Percentiles rank a stretch among this genome's conserved stretches.
Conservation (phyloP, 2,888 invertebrate species). For the Cheiracanthium punctorium region DNA sequence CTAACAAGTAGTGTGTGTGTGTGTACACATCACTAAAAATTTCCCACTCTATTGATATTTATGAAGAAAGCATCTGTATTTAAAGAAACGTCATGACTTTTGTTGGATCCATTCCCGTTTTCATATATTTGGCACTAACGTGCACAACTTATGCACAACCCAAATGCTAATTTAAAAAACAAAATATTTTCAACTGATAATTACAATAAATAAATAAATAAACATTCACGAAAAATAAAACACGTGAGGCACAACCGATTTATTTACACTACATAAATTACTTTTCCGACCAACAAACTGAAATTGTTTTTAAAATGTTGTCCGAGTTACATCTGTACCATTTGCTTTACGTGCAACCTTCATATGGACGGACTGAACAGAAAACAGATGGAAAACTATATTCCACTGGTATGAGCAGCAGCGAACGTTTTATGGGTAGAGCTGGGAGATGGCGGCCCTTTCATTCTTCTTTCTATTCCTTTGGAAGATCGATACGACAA, state of each 20-base stretch:
- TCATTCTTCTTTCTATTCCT: conserved; percentile 30
- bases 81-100: too few relatives aligned
- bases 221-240: too few relatives aligned
- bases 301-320: background rate
- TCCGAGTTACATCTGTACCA: conserved; percentile 6
- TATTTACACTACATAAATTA: conserved; percentile 4
- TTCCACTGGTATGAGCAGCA: conserved; percentile 19
- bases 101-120: too few relatives aligned
- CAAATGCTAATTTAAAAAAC: too few relatives aligned
- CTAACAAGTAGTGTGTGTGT: too few relatives aligned
- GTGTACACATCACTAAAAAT: too few relatives aligned
- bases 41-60: too few relatives aligned
- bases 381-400: conserved; percentile 21
- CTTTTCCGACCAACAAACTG: background rate
- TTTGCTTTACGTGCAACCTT: background rate
- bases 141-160: too few relatives aligned
- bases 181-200: too few relatives aligned
- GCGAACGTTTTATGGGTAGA: conserved; percentile 56
- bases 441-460: conserved; percentile 33
- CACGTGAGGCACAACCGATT: background rate
- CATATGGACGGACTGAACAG: background rate
- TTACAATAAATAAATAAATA: too few relatives aligned
- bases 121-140: too few relatives aligned
- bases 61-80: too few relatives aligned
- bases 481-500: conserved; percentile 54